Base-by-base conservation (phyloP, 2,888 invertebrate genomes). In the Tribolium freemani region DNA sequence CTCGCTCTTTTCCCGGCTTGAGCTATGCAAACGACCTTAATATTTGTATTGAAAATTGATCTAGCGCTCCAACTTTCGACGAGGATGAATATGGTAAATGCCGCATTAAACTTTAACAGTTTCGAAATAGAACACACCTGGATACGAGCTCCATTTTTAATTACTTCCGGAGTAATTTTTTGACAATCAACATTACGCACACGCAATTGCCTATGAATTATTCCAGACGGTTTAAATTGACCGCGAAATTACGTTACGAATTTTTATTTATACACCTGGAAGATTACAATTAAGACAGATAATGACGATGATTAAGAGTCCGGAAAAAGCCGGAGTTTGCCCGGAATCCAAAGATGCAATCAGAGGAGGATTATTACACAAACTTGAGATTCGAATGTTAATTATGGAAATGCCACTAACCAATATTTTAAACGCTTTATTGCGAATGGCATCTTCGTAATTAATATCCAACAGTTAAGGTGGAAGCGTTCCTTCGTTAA, bases 41-140 rank as follows among this genome's bases (percentile, higher is more conserved):
- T 80, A 78, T 78, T 79, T 77, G 75, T 76, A 79, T 79, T 79
- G 79, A 77, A 79, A 79, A 79, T 76, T 80, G 79, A 79, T 80
- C 78, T 74, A 57, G 68, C 71, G 72, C 76, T 76, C 74, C 75
- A 76, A 78, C 79, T 81, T 77, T 79, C 75, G 75, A 72, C 77
- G 68, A 71, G 73, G 72, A 78, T 78, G 79, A 80, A 80, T 80
- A 79, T 77, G 78, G 79, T 79, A 78, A 80, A 72, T 38, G 68
- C 61, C 48, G 73, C 73, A 72, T 76, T 75, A 73, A 74, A 74
- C 69, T 75, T 75, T 75, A 72, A 73, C 71, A 46, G 30, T 20
- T 61, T 13, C n/a, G 58, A 58, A 56, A 57, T 46, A 56, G 45
- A 67, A 56, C 20, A 45, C 57, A 58, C 58, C 45, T 66, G 44